Conservation (phyloP, 1,140 invertebrate species). For the Drosophila repletoides region DNA sequence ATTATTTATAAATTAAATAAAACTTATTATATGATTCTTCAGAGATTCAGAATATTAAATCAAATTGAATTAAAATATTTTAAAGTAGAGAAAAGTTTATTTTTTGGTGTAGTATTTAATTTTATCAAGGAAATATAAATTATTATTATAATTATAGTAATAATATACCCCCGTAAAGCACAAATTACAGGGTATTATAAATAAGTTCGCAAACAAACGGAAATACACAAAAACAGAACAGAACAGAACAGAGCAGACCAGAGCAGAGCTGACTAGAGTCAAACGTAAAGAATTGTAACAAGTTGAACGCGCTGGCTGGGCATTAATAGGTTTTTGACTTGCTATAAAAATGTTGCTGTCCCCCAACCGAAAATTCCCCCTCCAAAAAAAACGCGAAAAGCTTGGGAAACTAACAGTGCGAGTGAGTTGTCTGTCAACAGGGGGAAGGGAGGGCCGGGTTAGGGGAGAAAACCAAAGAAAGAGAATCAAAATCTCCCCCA, state of each 20-base stretch:
- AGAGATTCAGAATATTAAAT: too few relatives aligned
- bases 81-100: too few relatives aligned
- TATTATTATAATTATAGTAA: neutral
- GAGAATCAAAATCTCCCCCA: slow-evolving; percentile 35
- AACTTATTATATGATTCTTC: too few relatives aligned
- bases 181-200: slow-evolving; percentile 12
- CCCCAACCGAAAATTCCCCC: neutral
- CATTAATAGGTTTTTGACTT: slow-evolving; percentile 80
- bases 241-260: slow-evolving; percentile 23
- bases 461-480: slow-evolving; percentile 34
- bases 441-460: too few relatives aligned
- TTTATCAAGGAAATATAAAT: too few relatives aligned
- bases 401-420: slow-evolving; percentile 49
- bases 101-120: too few relatives aligned
- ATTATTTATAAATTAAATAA: neutral
- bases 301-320: slow-evolving; percentile 73
- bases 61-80: neutral
- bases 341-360: slow-evolving; percentile 48
- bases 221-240: slow-evolving; percentile 21
- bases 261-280: too few relatives aligned
- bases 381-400: slow-evolving; percentile 20
- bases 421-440: slow-evolving; percentile 41
- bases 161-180: neutral
- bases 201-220: slow-evolving; percentile 39
- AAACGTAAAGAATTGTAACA: slow-evolving; percentile 72